A percentile compares a stretch with the other conserved stretches of the same genome.
phyloP scores from a whole-genome alignment of 2,797 vertebrate genomes.

The Hozukius guyotensis region DNA sequence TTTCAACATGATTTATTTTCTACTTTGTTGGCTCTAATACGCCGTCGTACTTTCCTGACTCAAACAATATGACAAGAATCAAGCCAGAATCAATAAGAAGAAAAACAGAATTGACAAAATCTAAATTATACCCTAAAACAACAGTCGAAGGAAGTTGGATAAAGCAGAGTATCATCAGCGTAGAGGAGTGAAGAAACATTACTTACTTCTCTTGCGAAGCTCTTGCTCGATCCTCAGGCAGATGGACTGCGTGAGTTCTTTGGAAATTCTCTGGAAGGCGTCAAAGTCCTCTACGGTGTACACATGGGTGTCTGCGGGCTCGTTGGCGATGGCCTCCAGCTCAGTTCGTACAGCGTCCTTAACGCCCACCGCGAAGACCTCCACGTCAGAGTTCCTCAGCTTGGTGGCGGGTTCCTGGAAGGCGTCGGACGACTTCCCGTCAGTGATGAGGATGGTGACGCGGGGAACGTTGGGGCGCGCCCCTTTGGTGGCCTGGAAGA shows the following conservation, averaged over 20 bases:
- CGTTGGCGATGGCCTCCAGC: conserved; percentile 93
- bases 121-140: background rate
- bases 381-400: conserved; percentile 90
- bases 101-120: background rate
- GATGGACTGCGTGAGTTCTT: conserved; percentile 95
- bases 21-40: too few species aligned
- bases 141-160: background rate
- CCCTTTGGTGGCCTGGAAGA: conserved; percentile 88
- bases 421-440: conserved; percentile 96
- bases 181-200: background rate
- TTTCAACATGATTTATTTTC: too few species aligned
- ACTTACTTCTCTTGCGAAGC: conserved; percentile 90
- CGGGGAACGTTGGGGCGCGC: conserved; percentile 91
- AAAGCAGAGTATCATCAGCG: conserved; percentile 16
- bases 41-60: background rate
- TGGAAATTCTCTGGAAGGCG: conserved; percentile 96
- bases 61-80: background rate
- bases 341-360: conserved; percentile 95
- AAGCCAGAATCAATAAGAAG: background rate
- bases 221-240: conserved; percentile 97
- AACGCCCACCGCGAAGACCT: conserved; percentile 97
- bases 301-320: conserved; percentile 92
- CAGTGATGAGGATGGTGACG: conserved; percentile 96
- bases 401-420: conserved; percentile 92
- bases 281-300: conserved; percentile 99